A percentile compares a stretch with the other conserved stretches of the same genome.
Evolutionary conservation across 2,113 vertebrate species (phyloP).

Genomic region (Sakesphorus luctuosus): DNA sequence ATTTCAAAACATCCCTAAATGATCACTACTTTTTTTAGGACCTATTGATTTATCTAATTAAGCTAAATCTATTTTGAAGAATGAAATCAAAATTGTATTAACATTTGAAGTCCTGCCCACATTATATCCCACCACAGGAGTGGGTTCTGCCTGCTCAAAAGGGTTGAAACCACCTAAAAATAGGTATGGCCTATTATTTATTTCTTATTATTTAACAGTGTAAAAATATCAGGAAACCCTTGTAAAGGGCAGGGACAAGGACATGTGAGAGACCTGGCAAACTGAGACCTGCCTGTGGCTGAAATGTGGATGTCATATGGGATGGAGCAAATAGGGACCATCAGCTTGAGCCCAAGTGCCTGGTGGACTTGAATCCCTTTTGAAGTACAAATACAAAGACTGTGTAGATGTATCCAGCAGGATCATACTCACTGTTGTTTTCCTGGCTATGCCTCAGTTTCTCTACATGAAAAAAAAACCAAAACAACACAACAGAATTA

Average conservation of each 20-base stretch:
- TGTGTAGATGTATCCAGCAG: not conserved
- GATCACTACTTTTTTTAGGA: not conserved
- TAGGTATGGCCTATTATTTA: not conserved
- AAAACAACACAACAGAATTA: not conserved
- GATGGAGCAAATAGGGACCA: not conserved
- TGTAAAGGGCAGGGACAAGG: not conserved
- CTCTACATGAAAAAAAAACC: not conserved
- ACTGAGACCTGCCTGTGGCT: not conserved
- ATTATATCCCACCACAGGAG: accelerated
- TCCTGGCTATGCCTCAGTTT: not conserved
- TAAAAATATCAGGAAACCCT: not conserved
- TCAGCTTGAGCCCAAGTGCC: not conserved
- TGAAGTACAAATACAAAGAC: not conserved
- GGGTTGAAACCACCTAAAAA: not conserved
- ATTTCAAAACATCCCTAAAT: not conserved
- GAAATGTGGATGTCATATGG: not conserved
- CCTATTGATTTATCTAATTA: not conserved
- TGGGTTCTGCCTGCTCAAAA: not conserved
- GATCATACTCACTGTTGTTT: not conserved
- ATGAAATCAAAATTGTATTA: not conserved
- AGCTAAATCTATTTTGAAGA: not conserved
- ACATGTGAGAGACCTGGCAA: not conserved
- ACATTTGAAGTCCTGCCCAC: not conserved
- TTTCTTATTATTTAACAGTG: not conserved
- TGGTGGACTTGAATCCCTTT: not conserved